A percentile compares a stretch with the other conserved stretches of the same genome.
These are phyloP conservation scores for Mustelus asterias DNA, from an alignment of 2,113 vertebrate genomes.

Conservation along the genomic window DNA sequence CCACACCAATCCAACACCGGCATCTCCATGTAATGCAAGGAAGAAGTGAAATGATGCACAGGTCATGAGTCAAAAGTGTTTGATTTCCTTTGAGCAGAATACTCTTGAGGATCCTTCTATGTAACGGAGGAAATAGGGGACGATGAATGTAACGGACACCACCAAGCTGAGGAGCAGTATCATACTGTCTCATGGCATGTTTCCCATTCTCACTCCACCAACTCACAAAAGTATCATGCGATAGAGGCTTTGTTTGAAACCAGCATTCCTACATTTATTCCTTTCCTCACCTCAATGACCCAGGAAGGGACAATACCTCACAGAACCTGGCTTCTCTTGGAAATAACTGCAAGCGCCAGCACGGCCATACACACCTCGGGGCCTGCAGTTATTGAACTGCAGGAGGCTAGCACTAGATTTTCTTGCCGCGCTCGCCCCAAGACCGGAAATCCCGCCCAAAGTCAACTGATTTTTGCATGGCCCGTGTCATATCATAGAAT, in stretches of 20 bases:
- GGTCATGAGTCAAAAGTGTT: background rate
- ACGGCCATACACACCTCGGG: too few relatives aligned
- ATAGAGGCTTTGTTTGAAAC: background rate
- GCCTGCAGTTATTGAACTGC: too few relatives aligned
- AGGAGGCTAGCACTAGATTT: too few relatives aligned
- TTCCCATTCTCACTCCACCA: background rate
- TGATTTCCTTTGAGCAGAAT: background rate
- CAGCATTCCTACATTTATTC: background rate
- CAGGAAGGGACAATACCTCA: background rate
- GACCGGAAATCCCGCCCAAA: too few relatives aligned
- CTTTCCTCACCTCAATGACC: too few relatives aligned
- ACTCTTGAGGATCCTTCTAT: background rate
- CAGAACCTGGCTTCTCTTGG: background rate
- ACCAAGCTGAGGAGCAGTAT: background rate
- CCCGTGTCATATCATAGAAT: too few relatives aligned
- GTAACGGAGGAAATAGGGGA: background rate
- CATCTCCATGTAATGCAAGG: background rate
- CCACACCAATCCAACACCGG: too few relatives aligned
- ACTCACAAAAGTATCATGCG: background rate
- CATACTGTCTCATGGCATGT: background rate
- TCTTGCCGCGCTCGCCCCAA: too few relatives aligned
- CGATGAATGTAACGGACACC: background rate
- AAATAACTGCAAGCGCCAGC: background rate
- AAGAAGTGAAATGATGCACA: background rate
- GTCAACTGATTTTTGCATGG: too few relatives aligned